phyloP scores from a whole-genome alignment of 2,113 vertebrate genomes.

The Bostrychus sinensis region DNA sequence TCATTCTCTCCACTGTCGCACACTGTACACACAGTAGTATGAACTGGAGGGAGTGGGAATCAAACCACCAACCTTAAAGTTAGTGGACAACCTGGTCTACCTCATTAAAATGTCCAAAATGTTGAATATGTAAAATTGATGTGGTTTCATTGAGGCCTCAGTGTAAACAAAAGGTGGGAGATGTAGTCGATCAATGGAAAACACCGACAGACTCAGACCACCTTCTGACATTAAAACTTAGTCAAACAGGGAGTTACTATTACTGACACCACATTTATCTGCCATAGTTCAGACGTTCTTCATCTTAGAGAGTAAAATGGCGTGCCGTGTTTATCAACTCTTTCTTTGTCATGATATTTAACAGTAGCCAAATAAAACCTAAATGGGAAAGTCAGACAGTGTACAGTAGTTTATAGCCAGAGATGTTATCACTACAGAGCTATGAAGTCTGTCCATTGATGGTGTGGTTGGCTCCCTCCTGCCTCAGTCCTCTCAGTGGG shows the following conservation, averaged over 20 bases:
- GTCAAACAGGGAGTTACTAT: conserved; percentile 11
- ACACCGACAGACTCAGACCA: conserved; percentile 14
- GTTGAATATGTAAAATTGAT: too few relatives aligned
- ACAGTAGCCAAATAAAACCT: background rate
- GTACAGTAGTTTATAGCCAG: background rate
- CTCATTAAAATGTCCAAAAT: too few relatives aligned
- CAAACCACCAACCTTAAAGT: too few relatives aligned
- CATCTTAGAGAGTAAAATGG: background rate
- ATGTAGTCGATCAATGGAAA: too few relatives aligned
- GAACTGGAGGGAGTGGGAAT: too few relatives aligned
- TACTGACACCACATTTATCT: conserved; percentile 1
- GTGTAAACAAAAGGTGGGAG: too few relatives aligned
- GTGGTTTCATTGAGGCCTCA: too few relatives aligned
- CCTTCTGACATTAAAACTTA: background rate
- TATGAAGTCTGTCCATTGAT: conserved; percentile 28
- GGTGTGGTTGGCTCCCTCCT: conserved; percentile 15
- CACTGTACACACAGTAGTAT: too few relatives aligned
- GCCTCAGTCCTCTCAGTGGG: conserved; percentile 32
- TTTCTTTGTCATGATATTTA: background rate
- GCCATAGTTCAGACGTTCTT: background rate
- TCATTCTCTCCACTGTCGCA: too few relatives aligned
- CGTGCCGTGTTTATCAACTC: background rate
- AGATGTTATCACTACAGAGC: background rate
- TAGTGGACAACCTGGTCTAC: too few relatives aligned
- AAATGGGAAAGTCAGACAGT: background rate